These are phyloP conservation scores for Cinclus mexicanus DNA, from an alignment of 2,113 vertebrate genomes.

Conservation along the genomic window DNA sequence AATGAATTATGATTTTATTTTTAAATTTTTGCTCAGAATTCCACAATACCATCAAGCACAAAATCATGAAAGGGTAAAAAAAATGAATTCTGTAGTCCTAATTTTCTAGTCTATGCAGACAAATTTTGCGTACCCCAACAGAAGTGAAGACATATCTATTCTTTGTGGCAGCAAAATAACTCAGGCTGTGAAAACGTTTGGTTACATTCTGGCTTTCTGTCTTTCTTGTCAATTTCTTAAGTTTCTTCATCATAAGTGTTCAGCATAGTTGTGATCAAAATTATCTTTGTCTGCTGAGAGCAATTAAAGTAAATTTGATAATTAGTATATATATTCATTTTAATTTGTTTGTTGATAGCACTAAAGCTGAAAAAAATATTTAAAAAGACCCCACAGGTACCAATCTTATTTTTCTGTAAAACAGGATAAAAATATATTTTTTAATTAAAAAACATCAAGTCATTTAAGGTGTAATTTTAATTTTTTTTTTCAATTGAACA, in stretches of 20 bases:
- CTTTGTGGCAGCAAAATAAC: not conserved
- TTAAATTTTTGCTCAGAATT: not conserved
- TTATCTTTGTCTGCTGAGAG: not conserved
- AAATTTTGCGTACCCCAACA: not conserved
- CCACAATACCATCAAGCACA: not conserved
- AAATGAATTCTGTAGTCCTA: not conserved
- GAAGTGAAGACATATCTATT: not conserved
- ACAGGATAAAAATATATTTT: not conserved
- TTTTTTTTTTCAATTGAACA: not conserved
- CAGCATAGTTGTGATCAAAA: not conserved
- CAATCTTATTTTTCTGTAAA: not conserved
- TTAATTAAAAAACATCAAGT: not conserved
- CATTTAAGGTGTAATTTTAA: not conserved
- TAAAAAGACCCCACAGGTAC: rapidly evolving
- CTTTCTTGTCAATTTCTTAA: not conserved
- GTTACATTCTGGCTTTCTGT: not conserved
- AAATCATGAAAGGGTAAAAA: not conserved
- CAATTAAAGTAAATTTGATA: not conserved
- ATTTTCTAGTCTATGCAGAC: not conserved
- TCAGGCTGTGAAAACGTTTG: not conserved
- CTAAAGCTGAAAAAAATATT: not conserved
- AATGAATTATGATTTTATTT: not conserved
- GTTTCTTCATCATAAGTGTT: not conserved
- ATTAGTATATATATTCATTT: not conserved
- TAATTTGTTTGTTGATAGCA: not conserved